Evolutionary conservation across 2,888 invertebrate genomes (phyloP).

Genomic region (Steromphala cineraria): DNA sequence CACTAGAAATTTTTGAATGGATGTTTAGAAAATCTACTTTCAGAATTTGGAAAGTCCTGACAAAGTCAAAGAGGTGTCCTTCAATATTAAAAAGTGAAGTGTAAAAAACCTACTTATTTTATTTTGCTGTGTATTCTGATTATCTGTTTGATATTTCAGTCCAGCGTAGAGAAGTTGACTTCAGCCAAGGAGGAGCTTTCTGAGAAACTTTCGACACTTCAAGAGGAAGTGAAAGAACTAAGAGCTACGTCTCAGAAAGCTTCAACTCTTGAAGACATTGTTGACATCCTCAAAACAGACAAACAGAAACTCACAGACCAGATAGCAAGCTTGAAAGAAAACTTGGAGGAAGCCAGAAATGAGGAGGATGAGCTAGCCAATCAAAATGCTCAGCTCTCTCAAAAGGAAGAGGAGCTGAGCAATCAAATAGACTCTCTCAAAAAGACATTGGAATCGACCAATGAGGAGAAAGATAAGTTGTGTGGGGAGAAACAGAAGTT

Average conservation of each 20-base stretch:
- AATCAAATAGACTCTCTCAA: slow-evolving; percentile 39
- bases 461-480: slow-evolving; percentile 37
- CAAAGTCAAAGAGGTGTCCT: no score
- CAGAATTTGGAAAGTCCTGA: no score
- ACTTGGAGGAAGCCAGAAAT: slow-evolving; percentile 23
- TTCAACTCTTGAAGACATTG: slow-evolving; percentile 52
- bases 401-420: slow-evolving; percentile 57
- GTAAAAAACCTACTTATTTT: no score
- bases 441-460: slow-evolving; percentile 38
- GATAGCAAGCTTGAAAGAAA: slow-evolving; percentile 27
- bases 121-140: no score
- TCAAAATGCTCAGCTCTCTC: slow-evolving; percentile 52
- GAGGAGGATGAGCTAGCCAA: slow-evolving; percentile 58
- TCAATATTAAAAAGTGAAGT: no score
- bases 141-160: slow-evolving; percentile 30
- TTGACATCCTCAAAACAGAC: slow-evolving; percentile 56
- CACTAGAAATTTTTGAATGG: no score
- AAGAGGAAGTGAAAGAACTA: slow-evolving; percentile 52
- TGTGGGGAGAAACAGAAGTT: slow-evolving; percentile 36
- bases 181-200: slow-evolving; percentile 51
- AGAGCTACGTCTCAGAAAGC: slow-evolving; percentile 51
- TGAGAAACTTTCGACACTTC: slow-evolving; percentile 48
- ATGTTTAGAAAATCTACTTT: no score
- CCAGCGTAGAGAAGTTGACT: slow-evolving; percentile 47
- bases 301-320: slow-evolving; percentile 49